Conservation (phyloP, 1,140 invertebrate species). For the Achatina immaculata region DNA sequence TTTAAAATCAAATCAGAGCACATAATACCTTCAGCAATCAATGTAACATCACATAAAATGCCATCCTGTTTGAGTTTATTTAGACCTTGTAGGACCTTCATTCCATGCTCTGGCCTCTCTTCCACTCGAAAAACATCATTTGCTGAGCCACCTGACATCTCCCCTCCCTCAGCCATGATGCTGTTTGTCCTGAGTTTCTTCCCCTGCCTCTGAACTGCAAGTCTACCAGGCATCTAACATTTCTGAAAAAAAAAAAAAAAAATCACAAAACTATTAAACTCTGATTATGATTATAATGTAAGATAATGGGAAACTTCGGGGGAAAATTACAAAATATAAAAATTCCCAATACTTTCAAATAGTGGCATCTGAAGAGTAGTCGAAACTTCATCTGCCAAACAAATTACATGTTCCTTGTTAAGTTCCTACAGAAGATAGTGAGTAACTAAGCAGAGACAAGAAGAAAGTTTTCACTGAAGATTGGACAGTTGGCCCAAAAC, state of each 20-base stretch:
- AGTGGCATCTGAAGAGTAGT: too few species aligned
- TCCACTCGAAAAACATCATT: conserved; percentile 61
- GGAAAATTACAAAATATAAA: too few species aligned
- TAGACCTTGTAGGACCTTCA: conserved; percentile 69
- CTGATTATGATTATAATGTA: too few species aligned
- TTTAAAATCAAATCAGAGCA: not conserved
- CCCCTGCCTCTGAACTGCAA: not conserved
- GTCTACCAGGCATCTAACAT: conserved; percentile 46
- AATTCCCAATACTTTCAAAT: too few species aligned
- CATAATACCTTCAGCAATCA: conserved; percentile 70
- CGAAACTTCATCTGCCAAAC: too few species aligned
- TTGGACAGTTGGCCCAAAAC: too few species aligned
- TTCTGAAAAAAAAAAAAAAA: conserved; percentile 30
- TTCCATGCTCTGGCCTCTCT: conserved; percentile 69
- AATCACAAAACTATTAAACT: too few species aligned
- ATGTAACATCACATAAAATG: conserved; percentile 70
- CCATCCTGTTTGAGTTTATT: conserved; percentile 69
- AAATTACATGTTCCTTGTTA: too few species aligned
- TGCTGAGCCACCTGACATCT: conserved; percentile 41
- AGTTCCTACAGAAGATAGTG: too few species aligned
- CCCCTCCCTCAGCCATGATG: conserved; percentile 50
- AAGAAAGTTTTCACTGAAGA: too few species aligned
- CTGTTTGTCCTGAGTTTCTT: conserved; percentile 38
- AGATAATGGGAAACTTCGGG: too few species aligned
- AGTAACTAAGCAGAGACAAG: too few species aligned